Conservation (phyloP, 35 echinoderm and acorn worm genomes). For the Ophiothrix spiculata region DNA sequence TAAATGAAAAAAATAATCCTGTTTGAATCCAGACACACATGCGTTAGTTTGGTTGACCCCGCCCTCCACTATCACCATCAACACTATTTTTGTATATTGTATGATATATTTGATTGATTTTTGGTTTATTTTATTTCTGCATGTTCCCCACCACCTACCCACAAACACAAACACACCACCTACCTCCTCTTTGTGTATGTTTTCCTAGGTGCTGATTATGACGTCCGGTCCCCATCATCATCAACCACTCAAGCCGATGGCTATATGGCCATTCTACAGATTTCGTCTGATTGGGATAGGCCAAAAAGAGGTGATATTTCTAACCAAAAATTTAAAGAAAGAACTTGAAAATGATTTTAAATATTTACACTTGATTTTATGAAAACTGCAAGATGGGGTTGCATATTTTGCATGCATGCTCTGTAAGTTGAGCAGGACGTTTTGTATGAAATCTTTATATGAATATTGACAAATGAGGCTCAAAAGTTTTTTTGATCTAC, state of each 20-base stretch:
- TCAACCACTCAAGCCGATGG: not conserved
- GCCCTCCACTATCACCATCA: not conserved
- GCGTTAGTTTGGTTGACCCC: too few relatives aligned
- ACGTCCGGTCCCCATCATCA: not conserved
- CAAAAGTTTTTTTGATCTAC: too few relatives aligned
- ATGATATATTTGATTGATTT: not conserved
- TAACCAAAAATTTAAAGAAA: not conserved
- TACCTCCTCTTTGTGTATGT: too few relatives aligned
- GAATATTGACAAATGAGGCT: too few relatives aligned
- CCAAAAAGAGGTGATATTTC: constrained; percentile 8
- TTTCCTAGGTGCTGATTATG: not conserved
- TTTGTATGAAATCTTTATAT: too few relatives aligned
- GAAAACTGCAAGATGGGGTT: too few relatives aligned
- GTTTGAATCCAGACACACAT: too few relatives aligned
- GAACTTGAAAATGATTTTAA: too few relatives aligned
- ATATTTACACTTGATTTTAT: too few relatives aligned
- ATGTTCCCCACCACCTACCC: not conserved
- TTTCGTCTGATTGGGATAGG: not conserved
- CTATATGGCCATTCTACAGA: constrained; percentile 5
- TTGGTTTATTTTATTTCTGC: not conserved
- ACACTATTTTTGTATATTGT: not conserved
- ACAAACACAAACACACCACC: not conserved
- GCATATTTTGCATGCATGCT: too few relatives aligned
- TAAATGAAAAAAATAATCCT: too few relatives aligned
- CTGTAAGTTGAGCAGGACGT: too few relatives aligned